phyloP scores from a whole-genome alignment of 2,113 vertebrate genomes.

The Ictalurus punctatus region DNA sequence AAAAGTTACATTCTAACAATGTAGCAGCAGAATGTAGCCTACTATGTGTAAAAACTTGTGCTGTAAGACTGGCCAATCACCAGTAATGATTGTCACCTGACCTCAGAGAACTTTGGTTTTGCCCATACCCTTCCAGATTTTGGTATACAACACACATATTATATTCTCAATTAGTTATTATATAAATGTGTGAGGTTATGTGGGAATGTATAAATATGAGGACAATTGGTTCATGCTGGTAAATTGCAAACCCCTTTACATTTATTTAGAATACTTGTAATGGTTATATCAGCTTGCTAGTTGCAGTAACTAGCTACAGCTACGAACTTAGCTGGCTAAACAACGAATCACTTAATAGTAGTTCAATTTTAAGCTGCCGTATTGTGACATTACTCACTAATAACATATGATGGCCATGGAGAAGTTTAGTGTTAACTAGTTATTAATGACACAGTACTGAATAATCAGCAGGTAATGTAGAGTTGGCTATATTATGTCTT shows the following conservation, averaged over 20 bases:
- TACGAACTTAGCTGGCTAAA: neutral
- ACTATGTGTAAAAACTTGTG: neutral
- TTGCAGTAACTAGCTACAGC: neutral
- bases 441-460: neutral
- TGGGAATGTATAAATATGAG: neutral
- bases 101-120: neutral
- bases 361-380: neutral
- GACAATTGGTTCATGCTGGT: neutral
- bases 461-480: neutral
- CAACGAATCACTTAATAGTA: neutral
- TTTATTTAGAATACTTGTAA: neutral
- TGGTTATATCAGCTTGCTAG: neutral
- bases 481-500: neutral
- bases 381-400: neutral
- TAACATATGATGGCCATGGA: neutral
- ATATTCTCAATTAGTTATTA: neutral
- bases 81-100: neutral
- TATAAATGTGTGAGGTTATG: neutral
- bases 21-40: neutral
- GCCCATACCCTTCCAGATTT: neutral
- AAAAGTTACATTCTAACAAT: neutral
- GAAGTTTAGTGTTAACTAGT: neutral
- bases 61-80: neutral
- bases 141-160: neutral
- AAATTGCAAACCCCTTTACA: neutral